Conservation (phyloP, 2,113 vertebrate genomes). For the Oncorhynchus clarkii region DNA sequence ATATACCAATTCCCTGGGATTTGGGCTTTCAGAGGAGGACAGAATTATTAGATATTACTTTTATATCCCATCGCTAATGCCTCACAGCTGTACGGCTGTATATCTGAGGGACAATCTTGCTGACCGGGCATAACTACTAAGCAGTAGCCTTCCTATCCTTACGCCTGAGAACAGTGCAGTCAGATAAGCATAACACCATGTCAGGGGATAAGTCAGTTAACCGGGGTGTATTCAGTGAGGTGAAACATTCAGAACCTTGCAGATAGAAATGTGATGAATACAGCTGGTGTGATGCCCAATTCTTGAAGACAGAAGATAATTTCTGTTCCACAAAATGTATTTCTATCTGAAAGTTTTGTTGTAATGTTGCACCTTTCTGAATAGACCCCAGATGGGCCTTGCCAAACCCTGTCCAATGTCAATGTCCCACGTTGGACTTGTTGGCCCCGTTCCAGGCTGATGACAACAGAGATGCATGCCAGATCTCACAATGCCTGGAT, state of each 20-base stretch:
- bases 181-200: conserved; percentile 19
- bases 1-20: conserved; percentile 28
- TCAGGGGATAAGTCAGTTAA: not conserved
- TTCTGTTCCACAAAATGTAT: too few relatives aligned
- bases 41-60: conserved; percentile 49
- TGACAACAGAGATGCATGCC: not conserved
- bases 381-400: too few relatives aligned
- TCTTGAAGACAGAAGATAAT: too few relatives aligned
- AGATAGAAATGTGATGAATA: too few relatives aligned
- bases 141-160: conserved; percentile 4
- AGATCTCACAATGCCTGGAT: too few relatives aligned
- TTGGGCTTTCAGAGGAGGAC: conserved; percentile 31
- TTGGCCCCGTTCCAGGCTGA: conserved; percentile 1
- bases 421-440: too few relatives aligned
- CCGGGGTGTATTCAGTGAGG: not conserved
- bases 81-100: conserved; percentile 33
- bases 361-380: too few relatives aligned
- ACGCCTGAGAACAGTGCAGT: conserved; percentile 33
- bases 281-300: too few relatives aligned
- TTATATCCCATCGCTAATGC: conserved; percentile 36
- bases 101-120: conserved; percentile 24
- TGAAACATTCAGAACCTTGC: too few relatives aligned
- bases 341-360: too few relatives aligned
- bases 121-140: conserved; percentile 11
- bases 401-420: too few relatives aligned